phyloP scores from a whole-genome alignment of 2,888 invertebrate species.

The Amblyjoppa proteus region DNA sequence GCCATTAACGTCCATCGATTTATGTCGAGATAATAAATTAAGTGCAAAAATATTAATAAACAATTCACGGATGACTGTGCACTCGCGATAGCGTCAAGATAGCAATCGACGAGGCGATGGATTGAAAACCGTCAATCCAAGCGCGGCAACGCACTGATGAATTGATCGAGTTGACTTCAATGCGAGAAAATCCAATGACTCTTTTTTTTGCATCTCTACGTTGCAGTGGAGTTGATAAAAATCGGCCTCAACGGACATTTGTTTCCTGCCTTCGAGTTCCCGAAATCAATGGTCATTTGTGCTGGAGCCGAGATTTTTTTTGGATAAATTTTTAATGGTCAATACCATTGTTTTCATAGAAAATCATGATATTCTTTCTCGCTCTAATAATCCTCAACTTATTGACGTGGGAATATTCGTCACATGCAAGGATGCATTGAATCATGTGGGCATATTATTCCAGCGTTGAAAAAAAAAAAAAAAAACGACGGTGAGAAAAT shows the following conservation, averaged over 20 bases:
- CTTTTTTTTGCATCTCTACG: not conserved
- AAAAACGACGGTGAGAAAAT: constrained; percentile 41
- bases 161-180: not conserved
- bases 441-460: constrained; percentile 20
- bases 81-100: not conserved
- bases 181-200: constrained; percentile 10
- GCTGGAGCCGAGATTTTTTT: too few species aligned
- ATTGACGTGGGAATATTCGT: not conserved
- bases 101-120: not conserved
- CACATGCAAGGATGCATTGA: not conserved
- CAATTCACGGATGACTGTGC: not conserved
- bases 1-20: not conserved
- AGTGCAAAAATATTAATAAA: not conserved
- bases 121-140: constrained; percentile 1
- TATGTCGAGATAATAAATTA: not conserved
- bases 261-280: not conserved
- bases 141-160: not conserved
- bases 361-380: too few species aligned
- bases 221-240: not conserved
- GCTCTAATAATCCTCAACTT: not conserved
- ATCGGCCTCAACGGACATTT: not conserved
- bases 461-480: constrained; percentile 12
- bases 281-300: too few species aligned
- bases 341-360: too few species aligned
- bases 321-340: too few species aligned